Evolutionary conservation across 2,797 vertebrate species (phyloP).

Genomic region (Alectoris magna): DNA sequence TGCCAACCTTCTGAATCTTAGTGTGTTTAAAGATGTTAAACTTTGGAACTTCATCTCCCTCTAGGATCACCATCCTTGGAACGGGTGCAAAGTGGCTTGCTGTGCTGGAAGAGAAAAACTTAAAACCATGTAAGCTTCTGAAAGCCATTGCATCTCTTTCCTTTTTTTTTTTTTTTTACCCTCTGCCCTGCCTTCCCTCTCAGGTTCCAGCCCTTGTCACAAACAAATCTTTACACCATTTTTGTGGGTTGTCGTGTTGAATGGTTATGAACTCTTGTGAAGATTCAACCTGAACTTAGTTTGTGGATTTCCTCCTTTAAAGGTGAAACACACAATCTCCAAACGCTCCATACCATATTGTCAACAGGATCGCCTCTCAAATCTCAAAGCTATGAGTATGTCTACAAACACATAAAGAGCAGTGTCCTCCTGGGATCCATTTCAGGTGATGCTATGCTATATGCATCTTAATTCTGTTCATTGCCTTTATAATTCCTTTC

Average conservation of each 20-base stretch:
- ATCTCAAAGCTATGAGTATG: conserved; percentile 93
- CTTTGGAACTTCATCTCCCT: background rate
- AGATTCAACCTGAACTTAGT: background rate
- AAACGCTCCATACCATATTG: conserved; percentile 93
- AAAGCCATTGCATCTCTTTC: background rate
- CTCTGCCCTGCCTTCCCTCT: background rate
- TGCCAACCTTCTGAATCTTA: background rate
- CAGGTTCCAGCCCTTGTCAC: background rate
- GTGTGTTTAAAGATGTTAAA: background rate
- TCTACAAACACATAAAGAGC: conserved; percentile 91
- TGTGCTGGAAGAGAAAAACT: conserved; percentile 90
- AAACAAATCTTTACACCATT: background rate
- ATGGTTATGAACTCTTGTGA: background rate
- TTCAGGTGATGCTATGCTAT: conserved; percentile 84
- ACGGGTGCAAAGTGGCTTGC: conserved; percentile 96
- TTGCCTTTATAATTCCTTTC: background rate
- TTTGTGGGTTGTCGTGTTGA: background rate
- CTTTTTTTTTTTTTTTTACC: background rate
- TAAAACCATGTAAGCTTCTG: conserved; percentile 89
- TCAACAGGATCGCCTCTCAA: conserved; percentile 95
- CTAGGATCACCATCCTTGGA: conserved; percentile 94
- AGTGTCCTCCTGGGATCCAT: conserved; percentile 93
- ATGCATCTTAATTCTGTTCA: background rate
- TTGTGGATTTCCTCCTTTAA: background rate
- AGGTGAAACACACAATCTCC: conserved; percentile 93